phyloP scores from a whole-genome alignment of 1,140 invertebrate genomes.

The Anthonomus grandis region DNA sequence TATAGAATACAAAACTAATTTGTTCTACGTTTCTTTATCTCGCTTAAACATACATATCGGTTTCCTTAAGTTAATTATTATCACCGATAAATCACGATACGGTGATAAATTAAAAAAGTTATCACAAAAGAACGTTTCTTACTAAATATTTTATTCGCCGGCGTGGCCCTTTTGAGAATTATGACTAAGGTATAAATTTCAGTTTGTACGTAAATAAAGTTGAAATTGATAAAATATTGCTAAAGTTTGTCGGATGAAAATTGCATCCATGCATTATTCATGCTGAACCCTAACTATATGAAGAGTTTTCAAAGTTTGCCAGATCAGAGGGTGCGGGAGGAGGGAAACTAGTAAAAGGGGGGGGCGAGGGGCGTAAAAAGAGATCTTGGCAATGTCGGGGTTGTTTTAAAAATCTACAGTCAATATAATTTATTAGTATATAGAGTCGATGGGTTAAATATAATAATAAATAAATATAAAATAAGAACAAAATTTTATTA shows the following conservation, averaged over 20 bases:
- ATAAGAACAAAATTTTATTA: too few relatives aligned
- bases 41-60: too few relatives aligned
- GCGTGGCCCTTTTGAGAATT: constrained; percentile 35
- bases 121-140: constrained; percentile 12
- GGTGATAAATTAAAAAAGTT: constrained; percentile 19
- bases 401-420: too few relatives aligned
- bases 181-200: constrained; percentile 50
- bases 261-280: constrained; percentile 52
- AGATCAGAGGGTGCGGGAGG: constrained; percentile 21
- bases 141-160: constrained; percentile 26
- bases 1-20: too few relatives aligned
- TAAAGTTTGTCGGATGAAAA: constrained; percentile 51
- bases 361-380: constrained; percentile 12
- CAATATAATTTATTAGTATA: too few relatives aligned
- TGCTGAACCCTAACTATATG: constrained; percentile 49
- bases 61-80: too few relatives aligned
- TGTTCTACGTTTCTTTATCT: too few relatives aligned
- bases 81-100: too few relatives aligned
- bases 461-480: too few relatives aligned
- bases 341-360: too few relatives aligned
- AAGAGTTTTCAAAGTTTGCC: constrained; percentile 47
- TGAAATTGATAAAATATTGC: constrained; percentile 52
- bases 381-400: background rate
- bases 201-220: constrained; percentile 52
- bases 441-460: too few relatives aligned